Percentiles rank a stretch among this genome's conserved stretches.
phyloP scores from a whole-genome alignment of 2,888 invertebrate genomes.

The Drosophila antonietae region DNA sequence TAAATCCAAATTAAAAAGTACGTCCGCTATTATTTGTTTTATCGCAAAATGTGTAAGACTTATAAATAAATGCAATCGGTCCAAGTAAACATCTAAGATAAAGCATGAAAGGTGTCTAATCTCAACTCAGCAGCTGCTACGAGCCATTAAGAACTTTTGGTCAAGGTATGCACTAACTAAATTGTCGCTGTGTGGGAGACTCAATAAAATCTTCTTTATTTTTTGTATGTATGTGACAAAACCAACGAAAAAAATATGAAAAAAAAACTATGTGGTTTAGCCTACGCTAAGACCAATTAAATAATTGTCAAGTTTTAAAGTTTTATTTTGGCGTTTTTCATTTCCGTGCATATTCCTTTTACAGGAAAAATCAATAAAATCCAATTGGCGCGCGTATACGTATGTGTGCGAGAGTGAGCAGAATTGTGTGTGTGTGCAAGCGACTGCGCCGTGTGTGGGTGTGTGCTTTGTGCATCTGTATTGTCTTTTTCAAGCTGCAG shows the following conservation, averaged over 20 bases:
- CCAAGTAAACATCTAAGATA: constrained; percentile 63
- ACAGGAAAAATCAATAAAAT: constrained; percentile 79
- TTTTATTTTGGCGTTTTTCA: constrained; percentile 23
- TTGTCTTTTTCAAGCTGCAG: constrained; percentile 28
- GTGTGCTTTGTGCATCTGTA: constrained; percentile 40
- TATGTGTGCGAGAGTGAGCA: constrained; percentile 14
- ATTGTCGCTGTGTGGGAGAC: constrained; percentile 70
- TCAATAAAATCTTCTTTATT: constrained; percentile 66
- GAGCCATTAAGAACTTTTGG: constrained; percentile 48
- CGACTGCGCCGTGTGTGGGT: constrained; percentile 51
- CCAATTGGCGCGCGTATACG: constrained; percentile 57
- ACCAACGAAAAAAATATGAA: constrained; percentile 40
- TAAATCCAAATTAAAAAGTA: constrained; percentile 21
- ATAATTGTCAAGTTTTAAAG: constrained; percentile 16
- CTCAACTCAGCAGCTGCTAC: constrained; percentile 36
- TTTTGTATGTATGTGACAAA: constrained; percentile 61
- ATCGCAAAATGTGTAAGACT: constrained; percentile 62
- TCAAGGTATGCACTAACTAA: constrained; percentile 60
- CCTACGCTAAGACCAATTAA: constrained; percentile 29
- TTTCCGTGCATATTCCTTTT: constrained; percentile 58
- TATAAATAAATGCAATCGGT: constrained; percentile 46
- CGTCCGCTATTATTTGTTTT: constrained; percentile 52
- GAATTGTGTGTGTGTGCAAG: constrained; percentile 31
- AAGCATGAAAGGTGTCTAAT: constrained; percentile 53
- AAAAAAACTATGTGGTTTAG: constrained; percentile 35